phyloP scores from a whole-genome alignment of 35 echinoderm and acorn worm genomes.

The Holothuria glaberrima region DNA sequence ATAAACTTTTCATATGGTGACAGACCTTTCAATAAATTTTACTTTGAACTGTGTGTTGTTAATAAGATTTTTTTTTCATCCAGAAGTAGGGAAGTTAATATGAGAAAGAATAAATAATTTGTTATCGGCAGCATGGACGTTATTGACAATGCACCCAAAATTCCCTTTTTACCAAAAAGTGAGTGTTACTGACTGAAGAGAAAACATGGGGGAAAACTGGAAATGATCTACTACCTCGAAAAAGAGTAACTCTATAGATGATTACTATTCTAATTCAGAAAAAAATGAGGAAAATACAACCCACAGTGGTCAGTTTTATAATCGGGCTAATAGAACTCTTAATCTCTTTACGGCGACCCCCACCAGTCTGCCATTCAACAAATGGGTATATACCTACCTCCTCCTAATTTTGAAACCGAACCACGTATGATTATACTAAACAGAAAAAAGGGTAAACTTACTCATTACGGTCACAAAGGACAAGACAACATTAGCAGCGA shows the following conservation, averaged over 20 bases:
- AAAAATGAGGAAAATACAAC: neutral
- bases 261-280: neutral
- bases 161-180: neutral
- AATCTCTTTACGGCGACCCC: neutral
- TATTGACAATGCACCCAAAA: constrained; percentile 4
- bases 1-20: no score
- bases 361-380: constrained; percentile 8
- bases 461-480: constrained; percentile 7
- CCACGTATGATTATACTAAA: neutral
- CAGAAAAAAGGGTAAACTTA: neutral
- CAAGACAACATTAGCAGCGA: constrained; percentile 18
- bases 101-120: no score
- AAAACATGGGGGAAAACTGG: constrained; percentile 22
- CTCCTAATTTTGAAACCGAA: neutral
- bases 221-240: neutral
- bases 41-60: no score
- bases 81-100: no score
- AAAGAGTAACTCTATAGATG: neutral
- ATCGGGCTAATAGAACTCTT: neutral
- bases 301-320: neutral
- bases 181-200: neutral
- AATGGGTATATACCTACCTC: constrained; percentile 3
- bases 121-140: no score
- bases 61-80: no score
- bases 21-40: no score